phyloP scores from a whole-genome alignment of 2,797 vertebrate species.

The Dicrostonyx torquatus region DNA sequence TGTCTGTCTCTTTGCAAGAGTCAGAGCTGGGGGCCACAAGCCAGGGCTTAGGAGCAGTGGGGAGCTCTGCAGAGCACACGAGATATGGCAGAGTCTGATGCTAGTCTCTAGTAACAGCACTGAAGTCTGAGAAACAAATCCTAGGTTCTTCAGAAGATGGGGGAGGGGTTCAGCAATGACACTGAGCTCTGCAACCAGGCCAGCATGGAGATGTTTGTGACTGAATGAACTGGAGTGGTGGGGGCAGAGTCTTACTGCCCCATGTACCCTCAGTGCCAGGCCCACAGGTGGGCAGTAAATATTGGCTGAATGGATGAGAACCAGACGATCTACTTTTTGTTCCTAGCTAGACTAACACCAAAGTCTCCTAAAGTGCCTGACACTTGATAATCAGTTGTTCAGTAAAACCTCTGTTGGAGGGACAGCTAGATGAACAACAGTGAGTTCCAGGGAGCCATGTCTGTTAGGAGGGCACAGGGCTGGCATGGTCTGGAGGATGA shows the following conservation, averaged over 20 bases:
- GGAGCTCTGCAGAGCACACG: background rate
- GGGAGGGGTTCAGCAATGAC: background rate
- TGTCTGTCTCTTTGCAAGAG: background rate
- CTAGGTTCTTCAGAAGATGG: background rate
- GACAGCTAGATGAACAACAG: conserved; percentile 1
- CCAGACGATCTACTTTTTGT: background rate
- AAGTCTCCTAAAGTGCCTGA: background rate
- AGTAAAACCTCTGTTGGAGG: background rate
- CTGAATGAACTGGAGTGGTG: background rate
- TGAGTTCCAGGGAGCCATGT: background rate
- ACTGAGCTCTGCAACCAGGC: background rate
- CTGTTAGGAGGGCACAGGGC: background rate
- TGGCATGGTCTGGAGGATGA: background rate
- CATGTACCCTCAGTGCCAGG: background rate
- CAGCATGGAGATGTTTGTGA: background rate
- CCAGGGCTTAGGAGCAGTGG: background rate
- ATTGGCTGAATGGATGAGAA: background rate
- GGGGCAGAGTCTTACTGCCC: background rate
- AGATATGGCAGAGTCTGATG: background rate
- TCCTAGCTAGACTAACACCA: background rate
- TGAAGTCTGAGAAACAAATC: background rate
- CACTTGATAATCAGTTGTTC: background rate
- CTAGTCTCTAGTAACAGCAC: background rate
- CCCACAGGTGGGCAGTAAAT: background rate
- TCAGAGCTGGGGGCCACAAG: background rate